A percentile compares a stretch with the other conserved stretches of the same genome.
Evolutionary conservation across 2,888 invertebrate genomes (phyloP).

Genomic region (Eilema sororculum): DNA sequence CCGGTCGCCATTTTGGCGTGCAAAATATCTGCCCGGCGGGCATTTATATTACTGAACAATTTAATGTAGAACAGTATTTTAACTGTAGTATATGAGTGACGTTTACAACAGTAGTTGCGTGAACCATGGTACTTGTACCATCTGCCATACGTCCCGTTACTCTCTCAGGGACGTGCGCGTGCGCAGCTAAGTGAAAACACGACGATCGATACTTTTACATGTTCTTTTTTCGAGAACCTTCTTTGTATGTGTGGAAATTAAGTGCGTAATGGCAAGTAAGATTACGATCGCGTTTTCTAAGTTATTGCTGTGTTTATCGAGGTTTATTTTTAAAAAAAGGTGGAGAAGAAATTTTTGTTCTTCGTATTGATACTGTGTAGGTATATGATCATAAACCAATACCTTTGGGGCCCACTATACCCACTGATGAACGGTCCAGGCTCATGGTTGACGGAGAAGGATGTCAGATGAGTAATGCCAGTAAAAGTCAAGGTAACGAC

Average conservation of each 20-base stretch:
- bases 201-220: constrained; percentile 42
- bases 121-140: constrained; percentile 37
- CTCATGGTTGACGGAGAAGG: no score
- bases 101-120: constrained; percentile 34
- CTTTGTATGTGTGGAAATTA: constrained; percentile 10
- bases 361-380: not conserved
- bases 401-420: no score
- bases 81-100: constrained; percentile 15
- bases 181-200: constrained; percentile 39
- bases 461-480: no score
- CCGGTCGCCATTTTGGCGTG: no score
- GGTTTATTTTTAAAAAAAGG: not conserved
- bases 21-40: not conserved
- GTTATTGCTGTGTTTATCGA: not conserved
- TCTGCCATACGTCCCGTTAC: constrained; percentile 59
- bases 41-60: not conserved
- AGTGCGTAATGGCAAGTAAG: not conserved
- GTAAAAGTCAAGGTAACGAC: no score
- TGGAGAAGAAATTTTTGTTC: not conserved
- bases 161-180: constrained; percentile 53
- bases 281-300: constrained; percentile 4
- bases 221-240: constrained; percentile 11
- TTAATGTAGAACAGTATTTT: not conserved
- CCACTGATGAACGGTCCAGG: no score
- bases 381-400: not conserved